phyloP scores from a whole-genome alignment of 2,113 vertebrate genomes.

The Quiscalus mexicanus region DNA sequence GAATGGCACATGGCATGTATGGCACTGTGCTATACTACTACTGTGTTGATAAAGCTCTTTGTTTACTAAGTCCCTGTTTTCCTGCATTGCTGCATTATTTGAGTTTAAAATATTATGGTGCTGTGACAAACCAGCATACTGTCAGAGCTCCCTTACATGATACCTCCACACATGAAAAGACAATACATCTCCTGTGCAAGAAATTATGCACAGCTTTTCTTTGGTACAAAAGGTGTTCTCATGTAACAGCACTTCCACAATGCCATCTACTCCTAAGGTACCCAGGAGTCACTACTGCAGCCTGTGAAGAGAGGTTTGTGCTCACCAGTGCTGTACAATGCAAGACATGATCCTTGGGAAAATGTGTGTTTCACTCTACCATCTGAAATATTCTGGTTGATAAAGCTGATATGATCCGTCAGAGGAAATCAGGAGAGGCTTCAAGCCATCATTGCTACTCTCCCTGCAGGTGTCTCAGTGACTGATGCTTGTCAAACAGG shows the following conservation, averaged over 20 bases:
- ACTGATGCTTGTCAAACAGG: neutral
- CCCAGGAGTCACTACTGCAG: neutral
- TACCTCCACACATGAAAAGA: neutral
- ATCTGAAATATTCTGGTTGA: neutral
- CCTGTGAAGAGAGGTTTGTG: neutral
- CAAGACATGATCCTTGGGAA: neutral
- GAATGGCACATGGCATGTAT: accelerated
- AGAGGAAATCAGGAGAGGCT: neutral
- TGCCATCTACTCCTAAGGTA: neutral
- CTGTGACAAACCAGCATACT: neutral
- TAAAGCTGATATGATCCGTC: neutral
- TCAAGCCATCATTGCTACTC: accelerated
- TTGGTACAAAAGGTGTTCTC: neutral
- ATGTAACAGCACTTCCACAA: neutral
- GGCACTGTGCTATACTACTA: neutral
- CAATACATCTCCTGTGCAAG: neutral
- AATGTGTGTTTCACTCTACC: neutral
- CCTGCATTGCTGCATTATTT: neutral
- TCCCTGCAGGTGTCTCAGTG: neutral
- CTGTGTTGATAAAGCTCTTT: neutral
- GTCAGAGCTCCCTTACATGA: neutral
- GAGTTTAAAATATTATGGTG: neutral
- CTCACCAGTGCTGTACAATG: neutral
- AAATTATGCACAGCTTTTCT: neutral
- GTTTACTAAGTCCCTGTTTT: neutral